A percentile compares a stretch with the other conserved stretches of the same genome.
These are phyloP conservation scores for Drosophila planitibia DNA, from an alignment of 2,888 invertebrate genomes.

Conservation along the genomic window DNA sequence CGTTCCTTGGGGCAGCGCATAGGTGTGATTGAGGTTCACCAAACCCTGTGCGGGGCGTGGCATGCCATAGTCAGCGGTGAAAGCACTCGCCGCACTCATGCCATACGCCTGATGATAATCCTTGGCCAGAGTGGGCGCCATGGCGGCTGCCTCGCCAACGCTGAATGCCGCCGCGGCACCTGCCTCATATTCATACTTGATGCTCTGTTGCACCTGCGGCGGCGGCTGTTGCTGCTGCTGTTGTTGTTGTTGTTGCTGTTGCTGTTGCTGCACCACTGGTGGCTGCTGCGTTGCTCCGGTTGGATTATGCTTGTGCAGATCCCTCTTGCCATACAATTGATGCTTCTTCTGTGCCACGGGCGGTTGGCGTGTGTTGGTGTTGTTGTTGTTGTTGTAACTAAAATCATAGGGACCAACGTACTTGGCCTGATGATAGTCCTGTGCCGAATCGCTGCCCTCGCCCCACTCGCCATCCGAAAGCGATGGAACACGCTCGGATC, in stretches of 20 bases:
- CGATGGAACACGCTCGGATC: constrained; percentile 94
- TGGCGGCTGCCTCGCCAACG: constrained; percentile 75
- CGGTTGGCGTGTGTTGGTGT: constrained; percentile 87
- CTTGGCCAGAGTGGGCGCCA: constrained; percentile 81
- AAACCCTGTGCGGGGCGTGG: constrained; percentile 87
- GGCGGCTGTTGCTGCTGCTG: constrained; percentile 34
- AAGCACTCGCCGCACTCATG: constrained; percentile 70
- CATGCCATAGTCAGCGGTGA: constrained; percentile 88
- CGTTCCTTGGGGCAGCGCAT: constrained; percentile 90
- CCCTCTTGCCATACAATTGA: constrained; percentile 95
- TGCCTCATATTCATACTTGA: constrained; percentile 88
- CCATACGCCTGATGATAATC: constrained; percentile 82
- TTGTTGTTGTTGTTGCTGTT: constrained; percentile 40
- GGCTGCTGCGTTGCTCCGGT: constrained; percentile 49
- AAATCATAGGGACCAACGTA: constrained; percentile 89
- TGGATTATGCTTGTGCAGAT: constrained; percentile 89
- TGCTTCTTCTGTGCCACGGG: constrained; percentile 95
- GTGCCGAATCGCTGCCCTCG: constrained; percentile 94
- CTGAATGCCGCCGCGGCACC: constrained; percentile 81
- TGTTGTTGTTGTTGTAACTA: constrained; percentile 86
- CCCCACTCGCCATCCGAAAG: constrained; percentile 96
- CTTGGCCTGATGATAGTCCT: constrained; percentile 89
- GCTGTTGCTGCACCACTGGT: constrained; percentile 47
- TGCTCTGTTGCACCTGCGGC: constrained; percentile 81
- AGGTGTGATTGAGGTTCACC: constrained; percentile 95